Conservation (phyloP, 2,113 vertebrate species). For the Guaruba guarouba region DNA sequence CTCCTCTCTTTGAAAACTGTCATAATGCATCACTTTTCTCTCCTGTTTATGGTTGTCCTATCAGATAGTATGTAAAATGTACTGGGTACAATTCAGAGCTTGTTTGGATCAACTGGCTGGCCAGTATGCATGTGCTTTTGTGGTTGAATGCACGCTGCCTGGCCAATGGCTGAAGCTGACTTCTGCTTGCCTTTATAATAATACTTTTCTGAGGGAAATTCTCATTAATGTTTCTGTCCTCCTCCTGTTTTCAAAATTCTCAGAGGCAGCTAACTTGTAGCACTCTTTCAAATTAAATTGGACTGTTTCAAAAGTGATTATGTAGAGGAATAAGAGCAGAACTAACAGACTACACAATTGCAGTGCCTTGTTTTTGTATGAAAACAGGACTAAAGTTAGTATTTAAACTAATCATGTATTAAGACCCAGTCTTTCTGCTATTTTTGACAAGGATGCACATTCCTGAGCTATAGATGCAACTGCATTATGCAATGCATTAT, state of each 20-base stretch:
- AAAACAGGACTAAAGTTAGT: background rate
- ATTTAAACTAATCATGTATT: background rate
- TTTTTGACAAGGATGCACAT: background rate
- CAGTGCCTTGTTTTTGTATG: background rate
- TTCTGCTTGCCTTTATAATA: background rate
- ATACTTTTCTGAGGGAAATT: background rate
- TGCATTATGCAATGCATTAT: background rate
- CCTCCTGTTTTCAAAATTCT: background rate
- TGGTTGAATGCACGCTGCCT: background rate
- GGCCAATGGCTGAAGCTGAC: background rate
- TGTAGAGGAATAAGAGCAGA: background rate
- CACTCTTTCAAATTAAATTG: background rate
- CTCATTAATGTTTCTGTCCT: background rate
- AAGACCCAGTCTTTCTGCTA: background rate
- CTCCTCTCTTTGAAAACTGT: background rate
- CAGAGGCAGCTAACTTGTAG: background rate
- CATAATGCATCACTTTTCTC: background rate
- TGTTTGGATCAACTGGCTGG: background rate
- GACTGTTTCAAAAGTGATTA: background rate
- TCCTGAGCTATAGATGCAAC: background rate
- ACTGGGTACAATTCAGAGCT: background rate
- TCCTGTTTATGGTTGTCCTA: background rate
- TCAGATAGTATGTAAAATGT: background rate
- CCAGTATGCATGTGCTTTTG: background rate
- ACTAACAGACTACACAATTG: fast-evolving